Base-by-base conservation (phyloP, 2,797 vertebrate genomes). In the Halcyon badia region DNA sequence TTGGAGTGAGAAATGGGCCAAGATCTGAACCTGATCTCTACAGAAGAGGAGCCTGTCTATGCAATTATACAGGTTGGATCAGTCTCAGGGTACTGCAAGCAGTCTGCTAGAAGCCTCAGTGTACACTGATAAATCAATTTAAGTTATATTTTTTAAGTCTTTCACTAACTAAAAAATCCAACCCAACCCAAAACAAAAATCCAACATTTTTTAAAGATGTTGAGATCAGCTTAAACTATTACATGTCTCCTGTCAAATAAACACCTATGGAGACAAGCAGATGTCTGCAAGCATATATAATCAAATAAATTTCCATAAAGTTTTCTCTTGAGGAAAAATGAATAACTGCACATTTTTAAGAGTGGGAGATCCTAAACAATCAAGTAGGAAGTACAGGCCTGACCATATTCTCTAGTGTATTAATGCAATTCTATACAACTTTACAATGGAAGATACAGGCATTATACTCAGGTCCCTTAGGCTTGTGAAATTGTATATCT, bases 121-220 rank as follows among this genome's bases (percentile, higher is more conserved):
- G 6, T 65, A 14, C 21, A 58, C 30, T 65, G 16, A 72, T 22
- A 91, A 60, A 26, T 62, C 30, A 69, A 31, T 44, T 56, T 56
- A 57, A 70, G 21, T 33, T 49, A 18, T 7, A 49, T 33, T 77
- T 80, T 91, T 4, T 51, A 83, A 65, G 35, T 7, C 11, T 85
- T 61, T 66, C 31, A 25, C 12, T 46, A 35, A 66, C 5, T 18
- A 26, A 62, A 73, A 80, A 61, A 22, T 5, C 2, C 42, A 60
- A n/a, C 3, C 3, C 26, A 20, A 20, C 7, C 1, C 7, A 79
- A 69, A 49, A 11, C 1, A 21, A 25, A 76, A 54, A 0, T 0
- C 0, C 22, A 44, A 33, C 0, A 12, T 22, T 16, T 52, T 79
- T 94, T 21, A 48, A 71, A 48, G 5, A 25, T 46, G 6, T 58